Evolutionary conservation across 2,113 vertebrate genomes (phyloP).

Genomic region (Mus spicilegus): DNA sequence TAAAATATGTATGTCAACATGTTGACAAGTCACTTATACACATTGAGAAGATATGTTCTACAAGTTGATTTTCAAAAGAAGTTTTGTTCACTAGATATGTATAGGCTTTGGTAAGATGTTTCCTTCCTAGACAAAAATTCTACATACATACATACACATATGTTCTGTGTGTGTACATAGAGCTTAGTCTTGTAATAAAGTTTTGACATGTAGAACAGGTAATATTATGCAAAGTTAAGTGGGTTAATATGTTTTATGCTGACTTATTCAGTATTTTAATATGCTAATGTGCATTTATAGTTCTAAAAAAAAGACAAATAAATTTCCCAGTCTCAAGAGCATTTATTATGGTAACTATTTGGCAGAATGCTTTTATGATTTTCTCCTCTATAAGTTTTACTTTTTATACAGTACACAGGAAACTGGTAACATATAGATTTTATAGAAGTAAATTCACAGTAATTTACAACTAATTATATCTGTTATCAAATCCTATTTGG

Average conservation of each 20-base stretch:
- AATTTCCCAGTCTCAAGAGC: background rate
- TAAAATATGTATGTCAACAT: background rate
- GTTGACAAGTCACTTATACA: background rate
- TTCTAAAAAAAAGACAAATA: background rate
- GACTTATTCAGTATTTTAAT: background rate
- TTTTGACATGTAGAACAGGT: background rate
- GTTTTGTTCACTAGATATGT: background rate
- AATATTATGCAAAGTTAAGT: background rate
- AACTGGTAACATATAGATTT: conserved; percentile 13
- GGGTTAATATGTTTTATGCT: background rate
- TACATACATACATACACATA: too few relatives aligned
- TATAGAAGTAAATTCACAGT: conserved; percentile 47
- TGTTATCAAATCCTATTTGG: conserved; percentile 11
- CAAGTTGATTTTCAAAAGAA: background rate
- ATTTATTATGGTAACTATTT: conserved; percentile 6
- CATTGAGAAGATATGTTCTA: background rate
- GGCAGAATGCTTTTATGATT: conserved; percentile 20
- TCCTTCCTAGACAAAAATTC: background rate
- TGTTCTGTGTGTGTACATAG: too few relatives aligned
- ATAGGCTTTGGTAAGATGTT: background rate
- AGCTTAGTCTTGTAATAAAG: background rate
- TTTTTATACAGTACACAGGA: background rate
- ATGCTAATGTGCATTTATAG: background rate
- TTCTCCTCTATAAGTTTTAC: background rate
- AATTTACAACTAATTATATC: conserved; percentile 29